Percentiles rank a stretch among this genome's conserved stretches.
Evolutionary conservation across 2,888 invertebrate species (phyloP).

Genomic region (Girardia tigrina): DNA sequence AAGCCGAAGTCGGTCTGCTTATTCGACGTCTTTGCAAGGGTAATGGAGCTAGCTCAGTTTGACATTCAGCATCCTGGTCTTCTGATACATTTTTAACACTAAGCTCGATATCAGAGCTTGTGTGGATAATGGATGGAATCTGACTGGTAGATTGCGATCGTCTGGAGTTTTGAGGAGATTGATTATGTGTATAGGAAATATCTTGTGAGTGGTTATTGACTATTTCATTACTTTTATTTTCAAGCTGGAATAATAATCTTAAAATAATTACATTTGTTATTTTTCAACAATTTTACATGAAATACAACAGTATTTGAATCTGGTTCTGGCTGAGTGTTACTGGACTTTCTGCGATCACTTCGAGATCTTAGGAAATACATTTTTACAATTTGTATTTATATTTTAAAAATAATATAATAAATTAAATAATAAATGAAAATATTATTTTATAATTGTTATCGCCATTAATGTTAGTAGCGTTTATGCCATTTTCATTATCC

Average conservation of each 20-base stretch:
- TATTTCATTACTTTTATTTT: neutral
- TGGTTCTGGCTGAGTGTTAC: neutral
- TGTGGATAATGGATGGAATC: neutral
- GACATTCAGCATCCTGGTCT: neutral
- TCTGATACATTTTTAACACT: neutral
- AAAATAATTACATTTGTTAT: neutral
- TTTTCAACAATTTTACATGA: neutral
- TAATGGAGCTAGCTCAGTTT: neutral
- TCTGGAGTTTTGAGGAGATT: neutral
- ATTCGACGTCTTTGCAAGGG: neutral
- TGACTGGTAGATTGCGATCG: neutral
- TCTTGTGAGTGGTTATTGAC: neutral
- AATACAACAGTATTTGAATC: neutral
- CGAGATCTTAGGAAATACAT: too few species aligned
- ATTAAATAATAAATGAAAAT: too few species aligned
- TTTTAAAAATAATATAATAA: too few species aligned
- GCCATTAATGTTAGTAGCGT: too few species aligned
- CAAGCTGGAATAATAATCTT: neutral
- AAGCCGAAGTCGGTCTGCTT: neutral
- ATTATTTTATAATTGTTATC: too few species aligned
- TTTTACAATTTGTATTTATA: too few species aligned
- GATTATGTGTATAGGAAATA: too few species aligned
- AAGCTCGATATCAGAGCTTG: neutral
- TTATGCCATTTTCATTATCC: too few species aligned
- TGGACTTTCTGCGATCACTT: neutral